Base-by-base conservation (phyloP, 1,140 invertebrate genomes). In the Nylanderia fulva region DNA sequence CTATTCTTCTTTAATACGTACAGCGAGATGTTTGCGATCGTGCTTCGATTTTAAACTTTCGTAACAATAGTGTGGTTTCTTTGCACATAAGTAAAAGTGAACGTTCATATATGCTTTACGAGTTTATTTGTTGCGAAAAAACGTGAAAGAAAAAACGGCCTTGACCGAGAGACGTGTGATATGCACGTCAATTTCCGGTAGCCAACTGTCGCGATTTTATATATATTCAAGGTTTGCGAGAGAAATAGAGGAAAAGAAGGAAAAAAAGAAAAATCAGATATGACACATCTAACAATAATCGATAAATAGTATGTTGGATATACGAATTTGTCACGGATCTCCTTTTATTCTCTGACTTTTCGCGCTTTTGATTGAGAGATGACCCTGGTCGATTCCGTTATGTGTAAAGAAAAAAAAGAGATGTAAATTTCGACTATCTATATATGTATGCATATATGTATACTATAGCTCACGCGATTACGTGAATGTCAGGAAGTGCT, bases 71-170 rank as follows among this genome's bases (percentile, higher is more conserved):
- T 15, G 21, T 21, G 45, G 15, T 48, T 18, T 48, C 4, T 48
- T 4, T 8, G 24, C 39, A n/a, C n/a, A 77, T 45, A 15, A 61
- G 27, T 11, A 18, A 54, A 36, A 69, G 21, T 27, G 15, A 39
- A 48, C 54, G 54, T n/a, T 76, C 13, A 45, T n/a, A n/a, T n/a
- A n/a, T 3, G n/a, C 33, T 36, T 36, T 54, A 42, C 60, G 18
- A 42, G 13, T 7, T 36, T 48, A 8, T 15, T 13, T 72, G 45
- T n/a, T 61, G 54, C 11, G 36, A 29, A 13, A n/a, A 54, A 77
- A 58, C n/a, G 24, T 42, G 48, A 76, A 77, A 77, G 33, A 76
- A 64, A 74, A 84, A 56, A 18, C n/a, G 36, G 24, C 74, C 82
- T 76, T 63, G 45, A 76, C 24, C 24, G 18, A 42, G 45, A 15